phyloP scores from a whole-genome alignment of 2,888 invertebrate genomes.

The Reticulitermes lucifugus region DNA sequence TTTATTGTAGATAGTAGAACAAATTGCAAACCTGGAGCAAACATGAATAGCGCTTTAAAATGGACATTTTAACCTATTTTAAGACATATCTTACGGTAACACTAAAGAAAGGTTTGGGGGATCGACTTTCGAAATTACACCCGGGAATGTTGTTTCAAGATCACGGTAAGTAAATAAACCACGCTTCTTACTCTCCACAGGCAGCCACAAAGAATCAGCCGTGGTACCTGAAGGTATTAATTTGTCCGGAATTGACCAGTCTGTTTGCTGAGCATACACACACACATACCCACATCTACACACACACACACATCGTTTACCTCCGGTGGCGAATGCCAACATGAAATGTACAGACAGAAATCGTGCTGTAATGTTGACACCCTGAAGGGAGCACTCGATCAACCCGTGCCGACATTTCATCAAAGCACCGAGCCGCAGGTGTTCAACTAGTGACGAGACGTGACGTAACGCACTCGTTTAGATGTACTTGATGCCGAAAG shows the following conservation, averaged over 20 bases:
- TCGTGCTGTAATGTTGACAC: conserved; percentile 13
- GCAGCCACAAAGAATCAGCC: conserved; percentile 5
- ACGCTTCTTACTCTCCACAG: not conserved
- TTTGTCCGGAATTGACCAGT: not conserved
- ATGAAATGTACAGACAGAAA: not conserved
- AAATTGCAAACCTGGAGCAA: no score
- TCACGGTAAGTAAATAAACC: not conserved
- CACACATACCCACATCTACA: not conserved
- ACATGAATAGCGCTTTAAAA: no score
- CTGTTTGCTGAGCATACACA: not conserved
- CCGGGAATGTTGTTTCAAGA: no score
- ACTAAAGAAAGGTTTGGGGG: not conserved
- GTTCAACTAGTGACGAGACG: not conserved
- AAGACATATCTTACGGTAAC: no score
- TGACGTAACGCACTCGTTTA: not conserved
- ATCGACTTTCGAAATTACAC: not conserved
- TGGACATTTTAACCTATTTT: no score
- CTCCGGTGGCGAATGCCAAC: not conserved
- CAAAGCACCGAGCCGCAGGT: conserved; percentile 13
- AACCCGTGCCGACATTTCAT: conserved; percentile 25
- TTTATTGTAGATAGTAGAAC: no score
- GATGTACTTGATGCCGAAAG: not conserved
- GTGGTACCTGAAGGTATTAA: not conserved
- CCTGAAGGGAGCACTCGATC: conserved; percentile 35
- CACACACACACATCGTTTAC: conserved; percentile 17